phyloP scores from a whole-genome alignment of 2,797 vertebrate genomes.

The Phrynocephalus vlangalii region DNA sequence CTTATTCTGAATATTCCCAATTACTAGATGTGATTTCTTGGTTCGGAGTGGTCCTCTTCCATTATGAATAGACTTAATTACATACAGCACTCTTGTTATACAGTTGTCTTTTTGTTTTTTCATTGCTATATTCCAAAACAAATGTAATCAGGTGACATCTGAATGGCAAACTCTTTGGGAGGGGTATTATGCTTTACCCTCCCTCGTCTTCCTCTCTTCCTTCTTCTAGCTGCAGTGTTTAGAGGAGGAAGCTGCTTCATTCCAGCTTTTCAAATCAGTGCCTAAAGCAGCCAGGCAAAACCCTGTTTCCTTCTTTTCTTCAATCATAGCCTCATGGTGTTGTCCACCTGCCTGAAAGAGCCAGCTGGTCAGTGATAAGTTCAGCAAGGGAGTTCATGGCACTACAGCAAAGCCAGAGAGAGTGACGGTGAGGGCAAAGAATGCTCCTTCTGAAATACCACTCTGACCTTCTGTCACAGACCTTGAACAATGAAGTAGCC shows the following conservation, averaged over 20 bases:
- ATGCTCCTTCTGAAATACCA: background rate
- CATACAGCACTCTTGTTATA: background rate
- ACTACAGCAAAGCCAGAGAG: background rate
- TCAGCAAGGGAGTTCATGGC: background rate
- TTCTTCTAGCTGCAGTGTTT: background rate
- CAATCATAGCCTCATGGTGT: background rate
- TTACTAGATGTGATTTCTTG: background rate
- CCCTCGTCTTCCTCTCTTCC: background rate
- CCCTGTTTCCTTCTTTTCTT: background rate
- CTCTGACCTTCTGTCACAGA: too few species aligned
- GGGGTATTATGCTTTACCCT: background rate
- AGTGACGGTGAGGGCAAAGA: background rate
- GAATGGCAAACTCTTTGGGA: conserved; percentile 24
- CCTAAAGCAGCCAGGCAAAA: background rate
- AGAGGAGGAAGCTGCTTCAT: background rate
- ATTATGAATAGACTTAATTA: background rate
- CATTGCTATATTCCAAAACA: background rate
- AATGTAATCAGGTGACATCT: background rate
- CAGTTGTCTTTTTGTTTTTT: conserved; percentile 34
- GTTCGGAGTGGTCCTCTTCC: background rate
- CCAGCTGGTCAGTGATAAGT: background rate
- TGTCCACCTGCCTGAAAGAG: background rate
- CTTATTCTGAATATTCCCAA: background rate
- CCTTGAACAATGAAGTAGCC: too few species aligned
- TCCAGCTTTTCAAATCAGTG: background rate